phyloP scores from a whole-genome alignment of 2,113 vertebrate species.

The Heptranchias perlo region DNA sequence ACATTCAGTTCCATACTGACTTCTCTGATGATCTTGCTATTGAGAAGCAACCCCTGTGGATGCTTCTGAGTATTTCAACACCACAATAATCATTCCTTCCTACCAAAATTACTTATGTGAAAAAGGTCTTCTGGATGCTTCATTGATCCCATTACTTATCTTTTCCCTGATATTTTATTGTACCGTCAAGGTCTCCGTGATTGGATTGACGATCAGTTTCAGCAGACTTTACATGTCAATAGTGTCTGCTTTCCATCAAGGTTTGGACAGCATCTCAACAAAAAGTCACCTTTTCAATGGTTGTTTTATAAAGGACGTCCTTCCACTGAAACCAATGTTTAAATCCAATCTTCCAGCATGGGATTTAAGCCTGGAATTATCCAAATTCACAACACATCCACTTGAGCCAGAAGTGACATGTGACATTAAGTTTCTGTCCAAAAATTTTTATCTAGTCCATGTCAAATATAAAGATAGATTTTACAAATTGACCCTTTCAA shows the following conservation, averaged over 20 bases:
- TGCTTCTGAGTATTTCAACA: not conserved
- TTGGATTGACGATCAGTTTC: not conserved
- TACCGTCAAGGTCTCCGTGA: not conserved
- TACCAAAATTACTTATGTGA: not conserved
- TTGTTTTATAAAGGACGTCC: not conserved
- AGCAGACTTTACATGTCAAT: not conserved
- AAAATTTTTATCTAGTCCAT: not conserved
- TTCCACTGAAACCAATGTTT: not conserved
- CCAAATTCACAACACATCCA: not conserved
- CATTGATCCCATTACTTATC: conserved; percentile 5
- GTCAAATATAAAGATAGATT: not conserved
- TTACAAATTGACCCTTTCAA: not conserved
- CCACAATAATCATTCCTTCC: not conserved
- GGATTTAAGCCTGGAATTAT: not conserved
- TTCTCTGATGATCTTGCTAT: not conserved
- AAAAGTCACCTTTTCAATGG: not conserved
- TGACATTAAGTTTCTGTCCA: not conserved
- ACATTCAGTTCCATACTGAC: not conserved
- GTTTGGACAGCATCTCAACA: not conserved
- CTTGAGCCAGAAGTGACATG: not conserved
- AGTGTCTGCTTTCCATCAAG: not conserved
- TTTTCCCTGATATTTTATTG: not conserved
- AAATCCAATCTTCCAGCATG: not conserved
- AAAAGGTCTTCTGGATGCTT: not conserved
- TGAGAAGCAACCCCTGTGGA: not conserved